Conservation (phyloP, 2,797 vertebrate species). For the Pangasius larnaudii region DNA sequence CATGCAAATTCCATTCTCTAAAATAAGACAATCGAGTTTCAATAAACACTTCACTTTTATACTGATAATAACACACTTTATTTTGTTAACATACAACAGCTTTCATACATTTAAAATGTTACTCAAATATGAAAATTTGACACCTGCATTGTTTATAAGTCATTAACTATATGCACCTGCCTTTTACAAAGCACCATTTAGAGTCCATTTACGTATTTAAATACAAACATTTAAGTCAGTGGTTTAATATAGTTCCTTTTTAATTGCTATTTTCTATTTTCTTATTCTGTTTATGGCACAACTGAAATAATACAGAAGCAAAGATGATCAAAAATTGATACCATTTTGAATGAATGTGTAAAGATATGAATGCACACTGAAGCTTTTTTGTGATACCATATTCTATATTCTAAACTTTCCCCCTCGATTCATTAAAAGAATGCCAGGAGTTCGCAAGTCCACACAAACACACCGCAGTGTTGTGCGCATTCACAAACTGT, state of each 20-base stretch:
- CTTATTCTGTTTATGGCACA: not conserved
- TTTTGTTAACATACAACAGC: not conserved
- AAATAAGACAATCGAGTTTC: not conserved
- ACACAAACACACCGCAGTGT: not conserved
- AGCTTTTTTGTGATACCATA: not conserved
- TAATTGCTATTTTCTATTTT: not conserved
- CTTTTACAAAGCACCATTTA: not conserved
- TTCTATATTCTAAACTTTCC: not conserved
- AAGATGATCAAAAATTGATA: not conserved
- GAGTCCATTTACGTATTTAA: not conserved
- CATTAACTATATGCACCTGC: too few relatives aligned
- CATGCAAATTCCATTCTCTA: not conserved
- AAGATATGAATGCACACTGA: too few relatives aligned
- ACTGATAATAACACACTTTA: not conserved
- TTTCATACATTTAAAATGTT: not conserved
- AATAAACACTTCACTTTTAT: not conserved
- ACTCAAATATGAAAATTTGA: not conserved
- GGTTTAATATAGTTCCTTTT: not conserved
- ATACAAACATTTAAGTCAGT: not conserved
- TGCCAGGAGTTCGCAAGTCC: not conserved
- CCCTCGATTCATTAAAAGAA: not conserved
- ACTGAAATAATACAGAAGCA: not conserved
- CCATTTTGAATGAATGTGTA: not conserved
- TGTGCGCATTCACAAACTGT: not conserved
- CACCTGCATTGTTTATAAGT: not conserved